Base-by-base conservation (phyloP, 2,797 vertebrate genomes). In the Bradypus variegatus region DNA sequence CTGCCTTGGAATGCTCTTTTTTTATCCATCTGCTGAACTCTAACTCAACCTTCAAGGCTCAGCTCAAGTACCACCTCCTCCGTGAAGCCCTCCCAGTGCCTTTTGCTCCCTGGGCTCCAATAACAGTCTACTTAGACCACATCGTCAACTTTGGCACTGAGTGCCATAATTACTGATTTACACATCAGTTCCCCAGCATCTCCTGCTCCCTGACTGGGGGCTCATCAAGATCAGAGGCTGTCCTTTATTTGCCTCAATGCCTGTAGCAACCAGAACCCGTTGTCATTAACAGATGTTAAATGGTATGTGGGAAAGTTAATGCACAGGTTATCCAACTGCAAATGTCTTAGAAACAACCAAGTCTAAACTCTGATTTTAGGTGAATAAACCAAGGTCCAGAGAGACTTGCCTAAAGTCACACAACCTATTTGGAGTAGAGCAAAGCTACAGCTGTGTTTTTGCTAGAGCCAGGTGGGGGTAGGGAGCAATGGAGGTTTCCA, bases 281-380 rank as follows among this genome's bases (percentile, higher is more conserved):
- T 64, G 45, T 36, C 38, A 3, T 64, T 79, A 85, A 93, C 64
- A 89, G 70, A 69, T 82, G 14, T 80, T 75, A 12, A 48, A 16
- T 16, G 18, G 45, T 9, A 73, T 38, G 16, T 58, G 45, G 36
- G 41, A 79, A 7, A 14, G n/a, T 69, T 58, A 75, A 82, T 15
- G 36, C 13, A 79, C 50, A 91, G 55, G 77, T 45, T 86, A 36
- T 89, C 9, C 31, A 15, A 31, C 33, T 65, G 4, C 19, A 41
- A 58, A 80, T 36, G 48, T 78, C 84, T 93, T 84, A 85, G n/a
- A 41, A 91, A 62, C 53, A 87, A 86, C 23, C 73, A 86, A 77
- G 18, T 53, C 87, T 90, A 85, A 81, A 41, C 48, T 91, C 78
- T 91, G 87, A 83, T 78, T 86, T 94, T 73, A 92, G 84, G 29